Evolutionary conservation across 2,797 vertebrate genomes (phyloP).

Genomic region (Nyctalus aviator): DNA sequence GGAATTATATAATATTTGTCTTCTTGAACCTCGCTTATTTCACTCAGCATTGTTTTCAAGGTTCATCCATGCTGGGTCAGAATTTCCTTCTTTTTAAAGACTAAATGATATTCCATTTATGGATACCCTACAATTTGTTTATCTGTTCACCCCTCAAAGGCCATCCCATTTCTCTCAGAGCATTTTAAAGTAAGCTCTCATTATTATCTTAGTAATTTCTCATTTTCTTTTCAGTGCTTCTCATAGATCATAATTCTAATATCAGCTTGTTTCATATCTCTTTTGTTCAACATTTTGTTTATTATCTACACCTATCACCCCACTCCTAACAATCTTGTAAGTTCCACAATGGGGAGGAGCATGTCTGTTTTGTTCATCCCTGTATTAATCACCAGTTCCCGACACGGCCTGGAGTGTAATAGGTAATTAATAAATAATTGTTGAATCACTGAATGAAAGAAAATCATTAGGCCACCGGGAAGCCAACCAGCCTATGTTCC

Average conservation of each 20-base stretch:
- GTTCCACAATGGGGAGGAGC: background rate
- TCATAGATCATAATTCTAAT: background rate
- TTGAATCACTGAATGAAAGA: background rate
- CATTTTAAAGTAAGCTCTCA: background rate
- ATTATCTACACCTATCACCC: background rate
- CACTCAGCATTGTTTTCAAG: background rate
- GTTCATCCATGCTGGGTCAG: background rate
- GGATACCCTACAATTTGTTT: background rate
- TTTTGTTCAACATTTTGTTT: background rate
- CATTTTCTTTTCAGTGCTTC: background rate
- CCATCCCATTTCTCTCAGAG: background rate
- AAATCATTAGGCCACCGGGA: background rate
- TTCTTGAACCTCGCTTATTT: background rate
- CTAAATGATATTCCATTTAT: background rate
- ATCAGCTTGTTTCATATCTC: background rate
- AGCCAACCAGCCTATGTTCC: background rate
- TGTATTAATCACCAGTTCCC: background rate
- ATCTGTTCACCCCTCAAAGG: background rate
- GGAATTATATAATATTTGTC: background rate
- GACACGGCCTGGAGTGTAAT: background rate
- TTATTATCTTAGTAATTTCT: background rate
- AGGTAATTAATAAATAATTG: background rate
- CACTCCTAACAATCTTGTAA: background rate
- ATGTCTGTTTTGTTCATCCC: background rate
- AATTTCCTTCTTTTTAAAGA: background rate